Evolutionary conservation across 2,797 vertebrate species (phyloP), one percentile per base, ranked within the genome.

Genomic region (Microhierax caerulescens): DNA sequence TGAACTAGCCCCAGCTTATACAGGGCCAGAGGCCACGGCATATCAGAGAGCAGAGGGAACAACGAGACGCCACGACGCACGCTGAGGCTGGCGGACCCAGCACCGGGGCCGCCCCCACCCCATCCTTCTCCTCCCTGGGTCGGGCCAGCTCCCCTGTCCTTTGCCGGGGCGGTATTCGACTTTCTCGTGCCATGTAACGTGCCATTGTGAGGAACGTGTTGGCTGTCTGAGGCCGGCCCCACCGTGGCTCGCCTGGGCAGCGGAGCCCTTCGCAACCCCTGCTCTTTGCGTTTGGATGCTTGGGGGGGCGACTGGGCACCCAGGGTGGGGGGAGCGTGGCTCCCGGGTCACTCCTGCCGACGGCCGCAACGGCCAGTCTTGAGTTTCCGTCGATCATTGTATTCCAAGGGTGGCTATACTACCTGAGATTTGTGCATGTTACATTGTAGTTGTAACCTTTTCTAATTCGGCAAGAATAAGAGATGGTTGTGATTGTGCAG

Each of bases 361-460:
- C 34, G 77, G 96, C 96, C 88, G 45, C 27, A 79, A 93, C 45
- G 84, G 90, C 92, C 25, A 20, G 96, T 97, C 95, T 98, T 94
- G 88, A 96, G 97, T 98, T 97, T 98, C 95, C 95, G 98, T 98
- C 97, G 91, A 97, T 98, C 97, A 97, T 98, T 98, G 98, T 98
- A 98, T 98, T 98, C 98, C 96, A 89, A 98, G 97, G 98, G 98
- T 98, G 98, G 98, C 98, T 98, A 97, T 97, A 98, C 98, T 98
- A 98, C 98, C 98, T 98, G 98, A 97, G 98, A 98, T 98, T 98
- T 98, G 98, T 99, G 98, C 98, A 99, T 99, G 98, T 98, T 98
- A 98, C 98, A 98, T 98, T 98, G 98, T 98, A 98, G 98, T 98
- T 99, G 98, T 99, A 98, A 98, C 98, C 97, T 99, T 98, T 99